Evolutionary conservation across 1,140 invertebrate species (phyloP), one percentile per base, ranked within the genome.

Genomic region (Monomorium pharaonis): DNA sequence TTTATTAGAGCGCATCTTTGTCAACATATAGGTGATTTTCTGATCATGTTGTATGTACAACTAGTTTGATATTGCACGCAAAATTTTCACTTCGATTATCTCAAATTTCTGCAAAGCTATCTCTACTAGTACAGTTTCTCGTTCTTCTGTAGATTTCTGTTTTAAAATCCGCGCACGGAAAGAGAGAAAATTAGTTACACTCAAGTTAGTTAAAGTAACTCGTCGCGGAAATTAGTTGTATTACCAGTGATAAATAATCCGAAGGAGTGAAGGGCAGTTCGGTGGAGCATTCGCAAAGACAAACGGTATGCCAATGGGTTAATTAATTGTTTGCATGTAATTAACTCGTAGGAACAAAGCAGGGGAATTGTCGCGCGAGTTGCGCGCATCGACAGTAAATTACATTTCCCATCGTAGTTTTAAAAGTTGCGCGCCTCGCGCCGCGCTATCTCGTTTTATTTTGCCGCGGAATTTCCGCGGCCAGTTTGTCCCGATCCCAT

Each of bases 251-350:
- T 58, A 83, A 72, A 72, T 83, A 83, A 83, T 74, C 16, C 27
- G 7, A 69, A 58, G 12, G 14, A 33, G 9, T 18, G n/a, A 70
- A 42, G 12, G 21, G 10, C 16, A 63, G 51, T 72, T 81, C 12
- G 27, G 30, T 10, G 14, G 69, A 74, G 51, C 14, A 33, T 4
- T 30, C 21, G 78, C 65, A 24, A 72, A 81, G 78, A 81, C 65
- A 72, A 81, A 81, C 78, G 37, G 65, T 67, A n/a, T 51, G 65
- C 67, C 67, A 37, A 74, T 74, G 51, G 54, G 67, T 83, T 83
- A 83, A 83, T 83, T 72, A 83, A 83, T 83, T 83, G 67, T 83
- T 83, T 74, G 78, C 78, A 58, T 74, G 51, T 47, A 83, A 83
- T 83, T 83, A 83, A 83, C 77, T 30, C 21, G 24, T 60, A 58